phyloP scores from a whole-genome alignment of 2,113 vertebrate genomes.

The Hydrochoerus hydrochaeris region DNA sequence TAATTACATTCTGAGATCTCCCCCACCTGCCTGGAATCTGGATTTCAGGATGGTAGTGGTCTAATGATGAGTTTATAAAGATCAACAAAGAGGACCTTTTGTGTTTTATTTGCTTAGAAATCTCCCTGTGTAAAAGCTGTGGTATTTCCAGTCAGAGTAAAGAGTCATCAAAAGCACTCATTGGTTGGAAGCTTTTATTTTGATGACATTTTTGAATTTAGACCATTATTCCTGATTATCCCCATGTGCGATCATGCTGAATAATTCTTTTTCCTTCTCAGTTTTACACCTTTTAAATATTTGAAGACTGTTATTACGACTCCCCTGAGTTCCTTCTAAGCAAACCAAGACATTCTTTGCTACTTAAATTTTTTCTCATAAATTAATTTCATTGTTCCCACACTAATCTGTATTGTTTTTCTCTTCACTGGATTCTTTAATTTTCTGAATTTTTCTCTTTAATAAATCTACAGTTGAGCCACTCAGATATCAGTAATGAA shows the following conservation, averaged over 20 bases:
- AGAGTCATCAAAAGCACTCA: conserved; percentile 4
- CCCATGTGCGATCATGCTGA: neutral
- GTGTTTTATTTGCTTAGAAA: conserved; percentile 41
- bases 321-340: conserved; percentile 47
- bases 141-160: conserved; percentile 1
- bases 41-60: neutral
- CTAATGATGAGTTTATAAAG: neutral
- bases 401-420: conserved; percentile 59
- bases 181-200: neutral
- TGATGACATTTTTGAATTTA: conserved; percentile 6
- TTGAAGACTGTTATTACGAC: conserved; percentile 25
- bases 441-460: conserved; percentile 52
- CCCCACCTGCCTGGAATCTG: neutral
- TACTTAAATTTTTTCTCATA: conserved; percentile 66
- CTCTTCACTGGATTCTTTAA: conserved; percentile 18
- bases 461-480: conserved; percentile 30
- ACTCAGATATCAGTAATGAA: conserved; percentile 53
- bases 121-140: conserved; percentile 9
- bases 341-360: conserved; percentile 44
- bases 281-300: conserved; percentile 55
- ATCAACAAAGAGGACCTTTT: conserved; percentile 1
- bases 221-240: conserved; percentile 39
- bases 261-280: conserved; percentile 25
- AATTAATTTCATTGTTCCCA: conserved; percentile 64
- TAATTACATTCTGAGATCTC: neutral